Evolutionary conservation across 2,888 invertebrate species (phyloP), one percentile per base, ranked within the genome.

Genomic region (Julus scanicus): DNA sequence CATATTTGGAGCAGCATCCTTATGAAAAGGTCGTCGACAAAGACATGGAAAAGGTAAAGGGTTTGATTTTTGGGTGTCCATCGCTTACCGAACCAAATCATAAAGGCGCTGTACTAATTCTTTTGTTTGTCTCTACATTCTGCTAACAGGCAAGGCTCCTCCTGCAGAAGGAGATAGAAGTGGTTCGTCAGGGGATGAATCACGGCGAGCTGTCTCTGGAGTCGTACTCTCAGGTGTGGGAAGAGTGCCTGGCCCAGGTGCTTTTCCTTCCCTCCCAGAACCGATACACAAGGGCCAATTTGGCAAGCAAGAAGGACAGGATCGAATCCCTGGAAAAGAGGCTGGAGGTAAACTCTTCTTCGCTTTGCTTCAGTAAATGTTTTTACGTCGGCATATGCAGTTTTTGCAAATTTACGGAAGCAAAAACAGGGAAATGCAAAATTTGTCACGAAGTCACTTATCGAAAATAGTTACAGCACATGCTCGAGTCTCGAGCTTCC

Each of bases 271-370:
- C 99, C 0, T 95, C 96, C 86, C 97, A 98, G 93, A 96, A 96
- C 92, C 94, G 97, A 89, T 99, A 98, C 91, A 99, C 98, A 0
- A 94, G 99, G 89, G 98, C 98, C 1, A 98, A 97, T 92, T 93
- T 99, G 90, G 98, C 98, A 3, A 97, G 97, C 91, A 99, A 98
- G 92, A 99, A 99, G 92, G 99, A 99, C 92, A 94, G 98, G 84
- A 94, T 99, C 88, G 98, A 99, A 92, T 97, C 98, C 0, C 95
- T 96, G 0, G 98, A 99, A 91, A 97, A 98, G 91, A 94, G 96
- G 89, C 93, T 99, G 57, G 99, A 99, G 91, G 93, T 93, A 90
- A 83, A 9, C 2, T 11, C 80, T 3, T 40, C 4, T 4, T 4
- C 15, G 57, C 57, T 49, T 86, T 37, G 29, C 29, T 29, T 29